Conservation (phyloP, 2,888 invertebrate genomes). For the Habrosyne pyritoides region DNA sequence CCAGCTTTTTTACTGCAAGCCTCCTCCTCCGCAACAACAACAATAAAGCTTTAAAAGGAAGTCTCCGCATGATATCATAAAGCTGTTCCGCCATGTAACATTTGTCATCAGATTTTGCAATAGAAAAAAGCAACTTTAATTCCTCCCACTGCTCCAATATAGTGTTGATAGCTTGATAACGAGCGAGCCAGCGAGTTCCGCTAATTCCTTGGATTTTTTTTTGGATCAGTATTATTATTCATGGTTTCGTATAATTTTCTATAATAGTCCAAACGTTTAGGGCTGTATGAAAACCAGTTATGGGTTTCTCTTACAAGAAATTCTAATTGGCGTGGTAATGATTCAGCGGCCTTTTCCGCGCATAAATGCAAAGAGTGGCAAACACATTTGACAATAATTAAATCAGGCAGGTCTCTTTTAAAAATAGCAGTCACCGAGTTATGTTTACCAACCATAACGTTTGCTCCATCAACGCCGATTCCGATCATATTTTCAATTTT, state of each 20-base stretch:
- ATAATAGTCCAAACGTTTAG: conserved; percentile 30
- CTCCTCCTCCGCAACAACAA: too few relatives aligned
- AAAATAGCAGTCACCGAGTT: conserved; percentile 22
- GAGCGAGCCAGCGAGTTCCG: too few relatives aligned
- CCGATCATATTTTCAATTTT: conserved; percentile 14
- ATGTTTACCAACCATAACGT: conserved; percentile 22
- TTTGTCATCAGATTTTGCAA: too few relatives aligned
- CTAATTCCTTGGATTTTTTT: too few relatives aligned
- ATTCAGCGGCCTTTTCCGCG: conserved; percentile 20
- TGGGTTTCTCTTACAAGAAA: conserved; percentile 31
- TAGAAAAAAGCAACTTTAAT: too few relatives aligned
- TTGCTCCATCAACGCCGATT: conserved; percentile 20
- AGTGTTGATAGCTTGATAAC: too few relatives aligned
- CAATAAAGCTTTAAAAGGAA: too few relatives aligned
- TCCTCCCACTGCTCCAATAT: too few relatives aligned
- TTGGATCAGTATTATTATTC: too few relatives aligned
- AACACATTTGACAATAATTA: conserved; percentile 16
- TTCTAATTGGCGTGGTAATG: conserved; percentile 24
- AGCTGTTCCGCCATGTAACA: too few relatives aligned
- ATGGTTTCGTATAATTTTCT: conserved; percentile 29
- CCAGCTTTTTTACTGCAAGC: too few relatives aligned
- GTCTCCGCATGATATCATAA: too few relatives aligned
- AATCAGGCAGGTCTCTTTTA: conserved; percentile 17
- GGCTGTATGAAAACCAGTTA: conserved; percentile 35
- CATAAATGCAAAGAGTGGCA: conserved; percentile 19